Base-by-base conservation (phyloP, 2,888 invertebrate species). In the Habroteleia sp. region DNA sequence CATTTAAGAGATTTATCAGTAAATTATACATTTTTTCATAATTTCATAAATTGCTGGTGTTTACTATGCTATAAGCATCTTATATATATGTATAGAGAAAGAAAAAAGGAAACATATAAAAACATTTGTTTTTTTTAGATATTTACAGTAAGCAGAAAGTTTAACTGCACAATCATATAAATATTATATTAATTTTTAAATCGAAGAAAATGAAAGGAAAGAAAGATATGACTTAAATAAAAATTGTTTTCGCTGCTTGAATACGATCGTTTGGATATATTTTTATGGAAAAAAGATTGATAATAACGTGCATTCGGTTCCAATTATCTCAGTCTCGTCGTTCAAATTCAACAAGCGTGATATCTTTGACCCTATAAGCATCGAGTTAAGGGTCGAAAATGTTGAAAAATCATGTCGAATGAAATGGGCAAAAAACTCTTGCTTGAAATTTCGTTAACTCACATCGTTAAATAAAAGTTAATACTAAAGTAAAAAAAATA, bases 291-390 rank as follows among this genome's bases (percentile, higher is more conserved):
- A 44, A 54, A 31, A 17, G 14, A n/a, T 16, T 41, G 29, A 50
- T 50, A 39, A 65, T 54, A 66, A 39, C 31, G 27, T 46, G 17
- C 17, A 16, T 44, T 66, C 31, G 48, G 23, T 29, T 48, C 66
- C 56, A 66, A 66, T 66, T 66, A 66, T 41, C 10, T 56, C 29
- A 20, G 29, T 39, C 41, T 39, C 25, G 39, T 66, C 56, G 33
- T 56, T 56, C 23, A 48, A 56, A 56, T 42, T 56, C 56, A 66
- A 66, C 56, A 56, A 56, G 56, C 66, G 48, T 66, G 48, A 56
- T 66, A 66, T 33, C 56, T 66, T 66, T 66, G 66, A 66, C 23
- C 41, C 27, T 7, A 31, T 25, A 17, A 54, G 54, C 16, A 39
- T 39, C 41, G 8, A 37, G 29, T 37, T 48, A 66, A 56, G 66